A percentile compares a stretch with the other conserved stretches of the same genome.
phyloP scores from a whole-genome alignment of 2,888 invertebrate genomes.

The Caenorhabditis sp. region DNA sequence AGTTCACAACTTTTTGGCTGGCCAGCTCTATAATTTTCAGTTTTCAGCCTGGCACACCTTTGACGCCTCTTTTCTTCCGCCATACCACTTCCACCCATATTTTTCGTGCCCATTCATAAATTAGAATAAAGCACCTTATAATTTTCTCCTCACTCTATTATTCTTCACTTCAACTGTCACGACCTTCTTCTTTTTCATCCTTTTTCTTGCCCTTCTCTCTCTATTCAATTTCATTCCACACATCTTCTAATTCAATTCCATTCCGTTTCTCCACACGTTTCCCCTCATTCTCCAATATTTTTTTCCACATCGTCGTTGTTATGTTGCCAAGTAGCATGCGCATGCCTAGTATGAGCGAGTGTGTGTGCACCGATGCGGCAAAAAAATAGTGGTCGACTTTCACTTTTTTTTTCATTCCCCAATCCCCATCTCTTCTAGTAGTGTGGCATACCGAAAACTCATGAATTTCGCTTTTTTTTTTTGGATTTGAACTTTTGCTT shows the following conservation, averaged over 20 bases:
- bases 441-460: neutral
- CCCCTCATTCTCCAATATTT: neutral
- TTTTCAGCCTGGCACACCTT: too few relatives aligned
- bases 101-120: slow-evolving; percentile 2
- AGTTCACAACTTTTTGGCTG: too few relatives aligned
- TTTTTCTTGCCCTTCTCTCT: neutral
- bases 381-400: slow-evolving; percentile 41
- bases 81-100: neutral
- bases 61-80: neutral
- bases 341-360: neutral
- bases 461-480: slow-evolving; percentile 5
- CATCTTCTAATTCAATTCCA: slow-evolving; percentile 7
- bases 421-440: neutral
- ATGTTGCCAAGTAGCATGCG: slow-evolving; percentile 34
- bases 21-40: too few relatives aligned
- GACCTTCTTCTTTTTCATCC: slow-evolving; percentile 27
- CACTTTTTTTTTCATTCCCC: slow-evolving; percentile 3
- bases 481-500: neutral
- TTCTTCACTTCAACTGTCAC: slow-evolving; percentile 32
- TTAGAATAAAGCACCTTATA: slow-evolving; percentile 11
- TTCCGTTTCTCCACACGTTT: neutral
- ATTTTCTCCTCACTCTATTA: slow-evolving; percentile 11
- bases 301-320: slow-evolving; percentile 13
- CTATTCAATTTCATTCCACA: neutral
- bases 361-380: slow-evolving; percentile 41